Percentiles rank a stretch among this genome's conserved stretches.
phyloP scores from a whole-genome alignment of 2,888 invertebrate genomes.

The Mythimna ferrago region DNA sequence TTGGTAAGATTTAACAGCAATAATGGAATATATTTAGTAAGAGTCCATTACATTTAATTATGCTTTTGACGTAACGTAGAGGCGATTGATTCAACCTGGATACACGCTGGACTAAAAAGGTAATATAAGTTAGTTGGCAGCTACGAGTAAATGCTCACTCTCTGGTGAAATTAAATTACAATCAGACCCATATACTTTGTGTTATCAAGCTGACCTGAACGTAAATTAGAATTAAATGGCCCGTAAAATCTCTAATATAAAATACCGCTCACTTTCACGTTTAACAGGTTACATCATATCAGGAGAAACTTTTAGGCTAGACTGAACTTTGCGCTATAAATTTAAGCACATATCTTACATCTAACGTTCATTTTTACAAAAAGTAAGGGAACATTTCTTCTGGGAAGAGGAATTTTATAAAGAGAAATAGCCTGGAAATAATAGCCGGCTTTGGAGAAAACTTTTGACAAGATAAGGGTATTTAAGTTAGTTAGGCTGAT shows the following conservation, averaged over 20 bases:
- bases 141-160: background rate
- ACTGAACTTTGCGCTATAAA: slow-evolving; percentile 56
- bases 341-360: slow-evolving; percentile 50
- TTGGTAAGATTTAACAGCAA: slow-evolving; percentile 37
- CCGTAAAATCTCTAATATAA: slow-evolving; percentile 46
- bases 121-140: slow-evolving; percentile 8
- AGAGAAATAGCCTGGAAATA: slow-evolving; percentile 47
- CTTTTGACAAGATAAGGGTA: slow-evolving; percentile 42
- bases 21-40: slow-evolving; percentile 46
- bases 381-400: slow-evolving; percentile 39
- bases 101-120: slow-evolving; percentile 15
- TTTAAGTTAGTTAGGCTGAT: slow-evolving; percentile 33
- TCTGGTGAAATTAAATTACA: slow-evolving; percentile 38
- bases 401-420: slow-evolving; percentile 28
- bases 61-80: slow-evolving; percentile 39
- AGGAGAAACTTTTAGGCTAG: slow-evolving; percentile 52
- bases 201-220: slow-evolving; percentile 29
- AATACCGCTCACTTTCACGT: slow-evolving; percentile 43
- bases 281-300: slow-evolving; percentile 52
- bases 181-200: slow-evolving; percentile 29
- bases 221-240: slow-evolving; percentile 34
- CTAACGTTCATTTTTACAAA: slow-evolving; percentile 47
- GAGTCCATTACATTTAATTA: slow-evolving; percentile 53
- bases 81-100: slow-evolving; percentile 41
- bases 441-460: slow-evolving; percentile 42